Conservation (phyloP, 2,113 vertebrate genomes). For the Sinosuthora webbiana region DNA sequence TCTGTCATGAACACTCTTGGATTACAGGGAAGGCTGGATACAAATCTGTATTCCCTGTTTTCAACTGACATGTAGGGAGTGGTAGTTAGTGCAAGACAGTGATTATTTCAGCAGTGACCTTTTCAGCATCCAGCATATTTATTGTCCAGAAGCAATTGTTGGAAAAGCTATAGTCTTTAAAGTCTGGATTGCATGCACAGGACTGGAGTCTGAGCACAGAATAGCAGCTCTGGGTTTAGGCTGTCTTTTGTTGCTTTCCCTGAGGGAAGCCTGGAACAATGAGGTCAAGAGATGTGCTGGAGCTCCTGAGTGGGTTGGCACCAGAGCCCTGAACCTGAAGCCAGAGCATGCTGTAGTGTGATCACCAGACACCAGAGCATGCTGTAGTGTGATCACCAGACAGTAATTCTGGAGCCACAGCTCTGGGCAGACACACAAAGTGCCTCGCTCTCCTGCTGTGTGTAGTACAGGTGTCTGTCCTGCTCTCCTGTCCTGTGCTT, state of each 20-base stretch:
- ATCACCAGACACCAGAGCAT: neutral
- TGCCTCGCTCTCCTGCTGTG: fast-evolving
- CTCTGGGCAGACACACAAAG: neutral
- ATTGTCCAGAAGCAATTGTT: neutral
- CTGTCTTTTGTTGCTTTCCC: neutral
- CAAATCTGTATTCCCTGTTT: neutral
- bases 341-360: neutral
- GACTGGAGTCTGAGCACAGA: neutral
- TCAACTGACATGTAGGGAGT: neutral
- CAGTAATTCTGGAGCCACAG: neutral
- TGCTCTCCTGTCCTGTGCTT: neutral
- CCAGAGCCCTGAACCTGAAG: neutral
- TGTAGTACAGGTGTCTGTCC: fast-evolving
- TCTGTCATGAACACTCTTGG: neutral
- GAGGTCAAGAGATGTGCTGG: neutral
- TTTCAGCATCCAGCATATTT: neutral
- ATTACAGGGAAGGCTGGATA: neutral
- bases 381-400: neutral
- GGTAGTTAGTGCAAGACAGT: neutral
- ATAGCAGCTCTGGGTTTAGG: neutral
- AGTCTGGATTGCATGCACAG: fast-evolving
- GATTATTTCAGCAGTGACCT: neutral
- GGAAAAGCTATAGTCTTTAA: neutral
- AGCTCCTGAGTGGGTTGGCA: neutral
- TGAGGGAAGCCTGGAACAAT: neutral